These are phyloP conservation scores for Suricata suricatta DNA, from an alignment of 2,113 vertebrate species.

Conservation along the genomic window DNA sequence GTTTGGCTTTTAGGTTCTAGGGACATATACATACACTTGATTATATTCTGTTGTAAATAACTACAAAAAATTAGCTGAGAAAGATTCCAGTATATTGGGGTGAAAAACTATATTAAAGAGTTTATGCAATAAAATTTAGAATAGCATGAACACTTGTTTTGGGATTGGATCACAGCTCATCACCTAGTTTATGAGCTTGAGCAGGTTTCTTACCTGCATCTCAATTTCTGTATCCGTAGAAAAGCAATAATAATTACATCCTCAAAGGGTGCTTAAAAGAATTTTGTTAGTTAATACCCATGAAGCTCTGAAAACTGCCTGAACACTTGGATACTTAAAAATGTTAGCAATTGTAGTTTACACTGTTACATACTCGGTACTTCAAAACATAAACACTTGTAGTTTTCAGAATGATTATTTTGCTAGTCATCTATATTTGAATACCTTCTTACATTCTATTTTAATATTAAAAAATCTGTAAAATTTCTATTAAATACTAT, in stretches of 20 bases:
- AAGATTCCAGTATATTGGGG: background rate
- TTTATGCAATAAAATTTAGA: background rate
- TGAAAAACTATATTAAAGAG: background rate
- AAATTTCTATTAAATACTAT: background rate
- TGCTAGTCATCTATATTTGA: background rate
- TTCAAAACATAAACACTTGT: background rate
- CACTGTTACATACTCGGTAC: background rate
- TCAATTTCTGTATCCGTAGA: background rate
- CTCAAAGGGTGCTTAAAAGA: background rate
- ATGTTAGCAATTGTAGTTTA: background rate
- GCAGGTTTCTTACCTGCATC: background rate
- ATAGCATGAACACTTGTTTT: conserved; percentile 25
- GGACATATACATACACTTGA: background rate
- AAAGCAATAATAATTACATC: background rate
- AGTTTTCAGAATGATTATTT: background rate
- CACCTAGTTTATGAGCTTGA: background rate
- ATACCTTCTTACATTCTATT: background rate
- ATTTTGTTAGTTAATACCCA: background rate
- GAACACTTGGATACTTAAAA: background rate
- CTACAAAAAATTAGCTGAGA: background rate
- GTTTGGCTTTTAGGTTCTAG: background rate
- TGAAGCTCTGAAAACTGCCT: background rate
- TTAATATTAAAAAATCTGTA: background rate
- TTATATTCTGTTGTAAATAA: background rate
- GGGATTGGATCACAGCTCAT: background rate